Conservation (phyloP, 2,888 invertebrate species). For the Saturnia japonica region DNA sequence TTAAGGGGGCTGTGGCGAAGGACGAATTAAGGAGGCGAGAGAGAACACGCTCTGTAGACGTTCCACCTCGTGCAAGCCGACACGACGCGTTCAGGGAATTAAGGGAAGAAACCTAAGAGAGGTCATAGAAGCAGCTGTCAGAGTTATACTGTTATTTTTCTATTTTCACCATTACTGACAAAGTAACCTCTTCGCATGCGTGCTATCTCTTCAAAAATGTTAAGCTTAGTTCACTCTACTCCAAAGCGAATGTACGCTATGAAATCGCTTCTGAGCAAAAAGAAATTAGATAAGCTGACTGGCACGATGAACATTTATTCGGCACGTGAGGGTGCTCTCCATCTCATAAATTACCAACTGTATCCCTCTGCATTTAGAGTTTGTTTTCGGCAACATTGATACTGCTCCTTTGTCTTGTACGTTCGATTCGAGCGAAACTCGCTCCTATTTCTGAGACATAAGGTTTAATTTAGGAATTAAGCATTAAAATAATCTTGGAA, state of each 20-base stretch:
- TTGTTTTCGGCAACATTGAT: conserved; percentile 76
- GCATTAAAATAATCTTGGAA: conserved; percentile 70
- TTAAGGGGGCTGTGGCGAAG: conserved; percentile 80
- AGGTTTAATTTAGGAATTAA: conserved; percentile 52
- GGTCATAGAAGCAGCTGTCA: conserved; percentile 13
- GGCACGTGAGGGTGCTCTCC: conserved; percentile 71
- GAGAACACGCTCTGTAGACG: conserved; percentile 80
- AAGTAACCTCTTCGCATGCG: background rate
- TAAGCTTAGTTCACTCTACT: background rate
- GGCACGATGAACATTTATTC: conserved; percentile 70
- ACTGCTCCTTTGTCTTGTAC: conserved; percentile 74
- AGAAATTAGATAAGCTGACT: conserved; percentile 32
- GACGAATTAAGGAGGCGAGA: conserved; percentile 83
- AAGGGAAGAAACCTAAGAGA: conserved; percentile 48
- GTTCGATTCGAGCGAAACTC: conserved; percentile 43
- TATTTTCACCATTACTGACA: background rate
- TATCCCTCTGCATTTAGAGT: conserved; percentile 78
- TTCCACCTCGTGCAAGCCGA: conserved; percentile 57
- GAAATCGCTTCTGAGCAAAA: background rate
- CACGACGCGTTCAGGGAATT: conserved; percentile 62
- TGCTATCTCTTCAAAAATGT: background rate
- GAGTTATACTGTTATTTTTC: background rate
- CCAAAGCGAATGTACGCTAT: background rate
- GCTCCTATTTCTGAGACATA: conserved; percentile 50
- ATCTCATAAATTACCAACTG: conserved; percentile 77